Percentiles rank a stretch among this genome's conserved stretches.
Evolutionary conservation across 2,888 invertebrate genomes (phyloP).

Genomic region (Cephus runcator): DNA sequence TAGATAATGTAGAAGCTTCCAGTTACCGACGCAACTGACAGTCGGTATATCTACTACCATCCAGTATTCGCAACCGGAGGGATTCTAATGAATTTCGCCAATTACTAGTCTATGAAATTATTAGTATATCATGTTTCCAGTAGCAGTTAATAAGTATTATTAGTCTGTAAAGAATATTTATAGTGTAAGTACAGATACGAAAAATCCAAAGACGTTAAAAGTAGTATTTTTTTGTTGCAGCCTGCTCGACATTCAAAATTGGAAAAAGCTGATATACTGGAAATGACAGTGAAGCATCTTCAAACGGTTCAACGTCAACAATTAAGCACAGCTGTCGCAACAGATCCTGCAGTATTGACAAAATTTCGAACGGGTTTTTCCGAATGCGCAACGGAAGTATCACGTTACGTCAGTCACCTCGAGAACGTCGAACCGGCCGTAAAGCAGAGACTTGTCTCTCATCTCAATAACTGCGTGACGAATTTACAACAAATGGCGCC

Average conservation of each 20-base stretch:
- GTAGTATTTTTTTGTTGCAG: slow-evolving; percentile 69
- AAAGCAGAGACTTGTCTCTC: slow-evolving; percentile 74
- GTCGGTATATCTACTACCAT: neutral
- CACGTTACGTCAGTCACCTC: slow-evolving; percentile 74
- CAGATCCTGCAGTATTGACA: slow-evolving; percentile 85
- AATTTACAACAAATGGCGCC: slow-evolving; percentile 70
- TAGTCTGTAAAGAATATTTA: neutral
- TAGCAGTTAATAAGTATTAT: neutral
- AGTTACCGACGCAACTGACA: neutral
- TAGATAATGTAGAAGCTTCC: neutral
- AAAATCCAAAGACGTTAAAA: neutral
- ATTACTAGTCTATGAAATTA: neutral
- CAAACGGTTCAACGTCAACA: slow-evolving; percentile 91
- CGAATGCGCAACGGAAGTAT: slow-evolving; percentile 88
- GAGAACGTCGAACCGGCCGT: slow-evolving; percentile 74
- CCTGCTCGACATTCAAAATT: slow-evolving; percentile 92
- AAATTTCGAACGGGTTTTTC: slow-evolving; percentile 89
- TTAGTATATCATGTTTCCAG: neutral
- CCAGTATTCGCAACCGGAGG: neutral
- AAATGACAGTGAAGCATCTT: slow-evolving; percentile 93
- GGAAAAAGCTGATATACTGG: slow-evolving; percentile 95
- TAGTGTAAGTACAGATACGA: neutral
- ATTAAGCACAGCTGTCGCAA: slow-evolving; percentile 81
- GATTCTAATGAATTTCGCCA: neutral
- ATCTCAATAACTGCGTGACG: slow-evolving; percentile 74